Conservation (phyloP, 2,113 vertebrate species). For the Rhea americana region DNA sequence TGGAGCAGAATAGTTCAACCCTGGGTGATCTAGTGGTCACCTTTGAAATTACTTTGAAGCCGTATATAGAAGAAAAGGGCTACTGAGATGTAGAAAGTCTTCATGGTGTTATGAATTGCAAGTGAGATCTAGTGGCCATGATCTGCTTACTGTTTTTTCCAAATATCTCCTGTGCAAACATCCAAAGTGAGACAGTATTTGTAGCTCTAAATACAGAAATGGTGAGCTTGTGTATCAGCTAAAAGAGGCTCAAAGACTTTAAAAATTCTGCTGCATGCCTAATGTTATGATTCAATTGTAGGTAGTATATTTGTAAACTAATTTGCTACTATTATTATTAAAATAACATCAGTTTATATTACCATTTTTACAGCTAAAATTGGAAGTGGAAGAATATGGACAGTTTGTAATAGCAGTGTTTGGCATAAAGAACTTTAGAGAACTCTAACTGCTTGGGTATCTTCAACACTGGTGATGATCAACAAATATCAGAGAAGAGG, state of each 20-base stretch:
- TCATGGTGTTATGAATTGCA: neutral
- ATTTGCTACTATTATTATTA: neutral
- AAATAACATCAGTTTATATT: neutral
- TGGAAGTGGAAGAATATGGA: neutral
- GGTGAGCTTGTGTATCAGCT: neutral
- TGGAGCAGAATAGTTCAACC: neutral
- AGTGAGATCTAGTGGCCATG: neutral
- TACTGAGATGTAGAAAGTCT: neutral
- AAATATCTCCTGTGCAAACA: neutral
- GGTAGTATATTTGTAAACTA: neutral
- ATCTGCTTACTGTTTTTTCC: neutral
- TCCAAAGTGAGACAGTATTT: neutral
- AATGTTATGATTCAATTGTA: neutral
- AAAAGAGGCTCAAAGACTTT: neutral
- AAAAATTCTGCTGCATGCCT: neutral
- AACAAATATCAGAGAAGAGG: neutral
- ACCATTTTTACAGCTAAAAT: neutral
- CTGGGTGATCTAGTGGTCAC: neutral
- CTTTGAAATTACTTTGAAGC: neutral
- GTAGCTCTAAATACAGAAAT: neutral
- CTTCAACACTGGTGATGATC: neutral
- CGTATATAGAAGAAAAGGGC: neutral
- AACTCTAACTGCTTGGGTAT: neutral
- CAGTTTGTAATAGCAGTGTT: neutral
- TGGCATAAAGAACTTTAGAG: neutral